phyloP scores from a whole-genome alignment of 2,113 vertebrate species.

The Podocnemis expansa region DNA sequence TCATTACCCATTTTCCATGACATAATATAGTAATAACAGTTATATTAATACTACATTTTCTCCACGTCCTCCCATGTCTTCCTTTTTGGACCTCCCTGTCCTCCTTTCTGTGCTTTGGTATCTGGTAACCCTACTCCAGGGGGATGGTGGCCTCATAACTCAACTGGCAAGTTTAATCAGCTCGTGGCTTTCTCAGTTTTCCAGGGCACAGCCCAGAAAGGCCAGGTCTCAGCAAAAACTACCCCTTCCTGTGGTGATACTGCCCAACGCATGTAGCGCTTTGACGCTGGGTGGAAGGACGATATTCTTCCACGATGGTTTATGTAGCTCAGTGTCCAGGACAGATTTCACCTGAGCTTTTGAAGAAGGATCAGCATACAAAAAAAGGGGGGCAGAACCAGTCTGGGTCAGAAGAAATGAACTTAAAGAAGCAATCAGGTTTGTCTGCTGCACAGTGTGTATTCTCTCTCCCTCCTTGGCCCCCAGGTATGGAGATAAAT shows the following conservation, averaged over 20 bases:
- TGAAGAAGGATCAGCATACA: neutral
- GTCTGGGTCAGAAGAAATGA: neutral
- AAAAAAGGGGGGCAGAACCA: neutral
- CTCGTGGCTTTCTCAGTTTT: neutral
- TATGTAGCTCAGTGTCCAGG: neutral
- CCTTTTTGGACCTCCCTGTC: no score
- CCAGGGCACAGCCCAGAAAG: neutral
- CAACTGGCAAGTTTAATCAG: neutral
- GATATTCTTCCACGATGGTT: neutral
- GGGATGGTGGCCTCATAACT: no score
- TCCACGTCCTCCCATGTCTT: no score
- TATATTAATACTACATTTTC: no score
- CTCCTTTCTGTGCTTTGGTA: no score
- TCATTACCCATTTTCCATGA: no score
- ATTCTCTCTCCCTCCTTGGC: neutral
- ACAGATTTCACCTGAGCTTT: neutral
- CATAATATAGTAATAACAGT: no score
- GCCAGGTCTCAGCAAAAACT: neutral
- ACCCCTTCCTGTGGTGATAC: neutral
- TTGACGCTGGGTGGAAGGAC: no score
- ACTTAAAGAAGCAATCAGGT: neutral
- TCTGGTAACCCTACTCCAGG: no score
- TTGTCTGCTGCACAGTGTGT: neutral
- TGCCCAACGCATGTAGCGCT: no score
- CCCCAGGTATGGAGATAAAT: neutral